These are phyloP conservation scores for Microplitis manilae DNA, from an alignment of 2,888 invertebrate species.

Conservation along the genomic window DNA sequence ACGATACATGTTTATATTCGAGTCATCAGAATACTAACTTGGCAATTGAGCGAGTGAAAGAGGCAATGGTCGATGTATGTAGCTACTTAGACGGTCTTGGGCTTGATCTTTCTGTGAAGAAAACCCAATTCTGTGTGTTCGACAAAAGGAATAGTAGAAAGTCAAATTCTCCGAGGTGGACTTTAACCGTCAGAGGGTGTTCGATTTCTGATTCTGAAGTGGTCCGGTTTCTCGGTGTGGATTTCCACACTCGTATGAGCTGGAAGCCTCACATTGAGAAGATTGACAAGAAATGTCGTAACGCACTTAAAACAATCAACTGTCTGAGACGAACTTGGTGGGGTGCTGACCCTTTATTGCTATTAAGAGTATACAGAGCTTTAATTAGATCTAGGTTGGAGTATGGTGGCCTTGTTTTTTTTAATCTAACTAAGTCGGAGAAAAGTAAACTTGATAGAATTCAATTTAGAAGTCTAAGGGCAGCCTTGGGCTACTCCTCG, in stretches of 20 bases:
- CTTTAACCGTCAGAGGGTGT: too few relatives aligned
- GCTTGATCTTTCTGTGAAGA: too few relatives aligned
- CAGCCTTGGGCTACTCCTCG: slow-evolving; percentile 33
- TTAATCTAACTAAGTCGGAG: slow-evolving; percentile 8
- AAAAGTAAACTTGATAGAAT: slow-evolving; percentile 40
- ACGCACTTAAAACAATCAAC: slow-evolving; percentile 32
- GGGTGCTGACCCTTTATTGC: slow-evolving; percentile 42
- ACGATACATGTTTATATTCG: slow-evolving; percentile 23
- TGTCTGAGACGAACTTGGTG: slow-evolving; percentile 44
- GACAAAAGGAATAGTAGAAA: too few relatives aligned
- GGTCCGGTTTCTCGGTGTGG: not conserved
- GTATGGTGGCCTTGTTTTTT: slow-evolving; percentile 45
- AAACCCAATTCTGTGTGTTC: too few relatives aligned
- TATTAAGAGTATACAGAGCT: slow-evolving; percentile 39
- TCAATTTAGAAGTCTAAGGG: slow-evolving; percentile 38
- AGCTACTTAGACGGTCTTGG: not conserved
- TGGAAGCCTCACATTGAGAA: slow-evolving; percentile 37
- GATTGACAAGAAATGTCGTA: slow-evolving; percentile 32
- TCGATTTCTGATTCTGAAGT: too few relatives aligned
- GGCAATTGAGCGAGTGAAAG: not conserved
- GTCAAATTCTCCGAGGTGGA: too few relatives aligned
- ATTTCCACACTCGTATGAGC: not conserved
- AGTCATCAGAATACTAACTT: not conserved
- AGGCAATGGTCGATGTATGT: not conserved
- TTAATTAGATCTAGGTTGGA: slow-evolving; percentile 45